phyloP scores from a whole-genome alignment of 1,140 invertebrate species.

The Psilanteris sp. region DNA sequence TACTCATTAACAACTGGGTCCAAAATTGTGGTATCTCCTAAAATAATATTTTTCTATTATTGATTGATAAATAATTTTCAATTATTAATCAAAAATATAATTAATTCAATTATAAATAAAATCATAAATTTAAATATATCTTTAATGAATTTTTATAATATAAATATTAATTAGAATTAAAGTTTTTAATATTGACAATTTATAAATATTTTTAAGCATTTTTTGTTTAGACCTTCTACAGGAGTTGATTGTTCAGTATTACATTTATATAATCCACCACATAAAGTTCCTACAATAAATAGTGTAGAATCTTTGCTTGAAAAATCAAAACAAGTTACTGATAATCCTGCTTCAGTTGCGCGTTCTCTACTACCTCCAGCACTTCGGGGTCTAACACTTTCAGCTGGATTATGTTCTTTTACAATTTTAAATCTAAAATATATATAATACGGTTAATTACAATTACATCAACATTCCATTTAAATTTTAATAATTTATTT shows the following conservation, averaged over 20 bases:
- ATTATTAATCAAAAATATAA: no score
- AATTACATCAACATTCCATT: no score
- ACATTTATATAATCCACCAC: slow-evolving; percentile 77
- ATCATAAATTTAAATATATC: no score
- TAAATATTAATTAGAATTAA: no score
- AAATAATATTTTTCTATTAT: no score
- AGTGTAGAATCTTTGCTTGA: slow-evolving; percentile 67
- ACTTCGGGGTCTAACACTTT: slow-evolving; percentile 72
- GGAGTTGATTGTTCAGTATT: slow-evolving; percentile 67
- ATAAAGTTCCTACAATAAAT: slow-evolving; percentile 76
- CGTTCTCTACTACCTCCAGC: slow-evolving; percentile 72
- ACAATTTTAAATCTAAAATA: slow-evolving; percentile 75
- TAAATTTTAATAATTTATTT: background rate
- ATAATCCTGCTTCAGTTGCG: slow-evolving; percentile 74
- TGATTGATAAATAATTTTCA: no score
- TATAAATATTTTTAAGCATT: no score
- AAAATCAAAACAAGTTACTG: slow-evolving; percentile 76
- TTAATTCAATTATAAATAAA: no score
- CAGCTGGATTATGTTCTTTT: slow-evolving; percentile 76
- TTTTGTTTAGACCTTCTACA: slow-evolving; percentile 65
- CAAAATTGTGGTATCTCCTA: slow-evolving; percentile 69
- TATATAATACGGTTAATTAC: no score
- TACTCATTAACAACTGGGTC: slow-evolving; percentile 77
- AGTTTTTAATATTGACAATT: no score
- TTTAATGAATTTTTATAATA: no score